phyloP scores from a whole-genome alignment of 1,140 invertebrate genomes.

The Dryas iulia region DNA sequence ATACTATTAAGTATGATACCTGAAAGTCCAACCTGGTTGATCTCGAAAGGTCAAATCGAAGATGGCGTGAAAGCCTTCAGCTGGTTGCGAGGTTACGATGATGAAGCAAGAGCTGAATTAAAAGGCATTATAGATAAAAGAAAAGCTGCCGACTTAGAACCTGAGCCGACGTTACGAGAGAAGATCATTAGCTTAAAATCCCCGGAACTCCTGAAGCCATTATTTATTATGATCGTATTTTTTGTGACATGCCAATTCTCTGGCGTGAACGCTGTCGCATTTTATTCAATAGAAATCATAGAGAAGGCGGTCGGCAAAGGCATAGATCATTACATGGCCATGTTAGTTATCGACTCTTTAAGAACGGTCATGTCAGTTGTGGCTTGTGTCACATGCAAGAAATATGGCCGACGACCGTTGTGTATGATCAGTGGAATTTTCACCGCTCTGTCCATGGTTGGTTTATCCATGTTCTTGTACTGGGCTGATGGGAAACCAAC shows the following conservation, averaged over 20 bases:
- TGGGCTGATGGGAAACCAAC: constrained; percentile 47
- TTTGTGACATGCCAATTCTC: constrained; percentile 84
- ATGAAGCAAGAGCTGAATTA: constrained; percentile 75
- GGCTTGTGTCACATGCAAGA: constrained; percentile 82
- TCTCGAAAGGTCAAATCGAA: constrained; percentile 77
- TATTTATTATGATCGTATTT: constrained; percentile 82
- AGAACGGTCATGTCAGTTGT: constrained; percentile 83
- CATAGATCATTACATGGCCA: constrained; percentile 81
- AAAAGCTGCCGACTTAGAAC: constrained; percentile 56
- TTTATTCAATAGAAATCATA: constrained; percentile 86
- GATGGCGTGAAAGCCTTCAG: constrained; percentile 77
- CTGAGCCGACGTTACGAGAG: constrained; percentile 50
- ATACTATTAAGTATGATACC: constrained; percentile 80
- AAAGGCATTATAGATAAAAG: constrained; percentile 71
- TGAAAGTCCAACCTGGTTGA: constrained; percentile 87
- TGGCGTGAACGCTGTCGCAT: constrained; percentile 86
- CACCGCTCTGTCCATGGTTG: constrained; percentile 79
- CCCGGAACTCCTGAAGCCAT: constrained; percentile 80
- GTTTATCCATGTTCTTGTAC: constrained; percentile 72
- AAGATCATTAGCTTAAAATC: constrained; percentile 60
- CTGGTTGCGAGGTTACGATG: constrained; percentile 78
- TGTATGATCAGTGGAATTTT: constrained; percentile 81
- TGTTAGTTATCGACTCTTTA: constrained; percentile 85
- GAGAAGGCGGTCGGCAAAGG: constrained; percentile 78
- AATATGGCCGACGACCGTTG: constrained; percentile 81